Base-by-base conservation (phyloP, 2,888 invertebrate genomes). In the Dione vanillae region DNA sequence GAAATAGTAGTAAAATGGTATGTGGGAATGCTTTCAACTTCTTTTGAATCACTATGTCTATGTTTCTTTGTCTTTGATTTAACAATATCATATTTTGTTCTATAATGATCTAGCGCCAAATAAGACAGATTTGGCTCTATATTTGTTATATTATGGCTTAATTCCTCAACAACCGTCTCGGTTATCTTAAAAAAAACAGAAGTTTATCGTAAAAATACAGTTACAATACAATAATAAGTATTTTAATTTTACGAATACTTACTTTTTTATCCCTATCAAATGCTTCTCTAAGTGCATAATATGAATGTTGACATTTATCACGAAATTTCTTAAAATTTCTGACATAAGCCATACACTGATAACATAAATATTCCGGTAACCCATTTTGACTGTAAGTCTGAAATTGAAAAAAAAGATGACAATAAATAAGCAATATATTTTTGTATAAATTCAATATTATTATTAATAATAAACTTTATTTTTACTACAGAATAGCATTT, bases 251-350 rank as follows among this genome's bases (percentile, higher is more conserved):
- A 61, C n/a, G 14, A 7, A 9, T 45, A 52, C 45, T 54, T 79
- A 91, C 92, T 85, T 90, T 83, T 75, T 87, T 84, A 74, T 85
- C 85, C 64, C 71, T 84, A 16, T 76, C 71, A 65, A 91, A 75
- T 70, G 91, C 78, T 79, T 90, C 86, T 67, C 83, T 80, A 47
- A 93, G 78, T 43, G 85, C 77, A 76, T 82, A 92, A 78, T 89
- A 81, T 8, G 92, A 85, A 69, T 85, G 82, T 56, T 91, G 90
- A 76, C 92, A 92, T 84, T 85, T 90, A 16, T 85, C 83, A 68
- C 88, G 83, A 74, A 92, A 93, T 66, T 81, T 84, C 62, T 80
- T 83, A 65, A 80, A 90, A 2, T 82, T 82, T 75, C 76, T 84
- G 1, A 91, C 79, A 70, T 84, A 83, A 2, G 85, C 83, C 59